These are phyloP conservation scores for Taurulus bubalis DNA, from an alignment of 2,113 vertebrate genomes.

Conservation along the genomic window DNA sequence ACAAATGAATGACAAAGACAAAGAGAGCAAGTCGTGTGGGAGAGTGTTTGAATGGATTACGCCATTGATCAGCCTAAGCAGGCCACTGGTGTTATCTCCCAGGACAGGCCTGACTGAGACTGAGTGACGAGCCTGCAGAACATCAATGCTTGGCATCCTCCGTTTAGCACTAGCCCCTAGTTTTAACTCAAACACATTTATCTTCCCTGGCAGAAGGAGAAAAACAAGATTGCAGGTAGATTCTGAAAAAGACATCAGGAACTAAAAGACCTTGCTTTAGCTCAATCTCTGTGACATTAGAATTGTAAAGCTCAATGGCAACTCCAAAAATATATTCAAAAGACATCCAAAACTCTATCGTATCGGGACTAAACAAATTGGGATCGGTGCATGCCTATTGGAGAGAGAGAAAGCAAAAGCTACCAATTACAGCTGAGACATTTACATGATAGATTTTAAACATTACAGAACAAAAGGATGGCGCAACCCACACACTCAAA, in stretches of 20 bases:
- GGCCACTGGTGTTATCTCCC: slow-evolving; percentile 69
- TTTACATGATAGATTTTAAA: slow-evolving; percentile 18
- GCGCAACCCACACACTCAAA: slow-evolving; percentile 23
- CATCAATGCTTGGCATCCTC: slow-evolving; percentile 55
- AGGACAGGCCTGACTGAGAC: slow-evolving; percentile 57
- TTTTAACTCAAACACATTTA: slow-evolving; percentile 61
- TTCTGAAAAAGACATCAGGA: slow-evolving; percentile 39
- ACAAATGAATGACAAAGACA: slow-evolving; percentile 66
- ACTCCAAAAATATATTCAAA: slow-evolving; percentile 4
- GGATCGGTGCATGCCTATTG: not conserved
- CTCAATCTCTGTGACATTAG: not conserved
- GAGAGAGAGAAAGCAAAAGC: slow-evolving; percentile 30
- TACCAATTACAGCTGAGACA: slow-evolving; percentile 18
- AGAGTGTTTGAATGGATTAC: slow-evolving; percentile 57
- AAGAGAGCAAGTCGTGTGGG: slow-evolving; percentile 52
- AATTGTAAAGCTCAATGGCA: slow-evolving; percentile 7
- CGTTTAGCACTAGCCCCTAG: slow-evolving; percentile 50
- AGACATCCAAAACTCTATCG: not conserved
- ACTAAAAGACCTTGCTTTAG: slow-evolving; percentile 16
- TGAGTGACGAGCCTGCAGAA: slow-evolving; percentile 62
- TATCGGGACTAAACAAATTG: not conserved
- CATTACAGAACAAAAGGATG: slow-evolving; percentile 17
- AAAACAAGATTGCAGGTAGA: slow-evolving; percentile 58
- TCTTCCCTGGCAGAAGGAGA: slow-evolving; percentile 32
- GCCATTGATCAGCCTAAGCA: slow-evolving; percentile 72